Evolutionary conservation across 2,113 vertebrate species (phyloP), one percentile per base, ranked within the genome.

Genomic region (Atherinomorus stipes): DNA sequence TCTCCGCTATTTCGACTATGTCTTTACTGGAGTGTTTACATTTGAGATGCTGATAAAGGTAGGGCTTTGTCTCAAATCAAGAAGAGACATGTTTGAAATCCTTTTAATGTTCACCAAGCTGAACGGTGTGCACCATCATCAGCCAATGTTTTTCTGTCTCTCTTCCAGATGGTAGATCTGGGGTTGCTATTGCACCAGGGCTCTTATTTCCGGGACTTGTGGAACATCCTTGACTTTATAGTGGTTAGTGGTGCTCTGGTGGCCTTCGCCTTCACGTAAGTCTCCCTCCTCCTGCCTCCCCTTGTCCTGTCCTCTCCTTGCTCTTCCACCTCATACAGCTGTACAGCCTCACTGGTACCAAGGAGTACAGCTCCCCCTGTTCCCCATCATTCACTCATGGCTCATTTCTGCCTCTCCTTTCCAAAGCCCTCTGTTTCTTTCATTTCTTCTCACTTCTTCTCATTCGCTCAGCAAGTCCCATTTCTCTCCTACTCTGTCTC

Each of bases 141-240:
- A 11, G 1, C 25, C 1, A 23, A 6, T 56, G 40, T 50, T 56
- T 51, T 51, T 67, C 31, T 34, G 47, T 57, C n/a, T 50, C 52
- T 81, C 49, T 49, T 38, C 10, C 45, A 98, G 97, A 98, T 98
- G 96, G 96, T 98, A 71, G 96, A 98, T 84, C 85, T 98, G 84
- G 97, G 97, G 34, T 93, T 98, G 81, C 95, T 98, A 70, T 94
- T 98, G 78, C 97, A 98, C 87, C 97, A 97, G 85, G 97, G 97
- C 23, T 95, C 97, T 81, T 98, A 98, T 89, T 98, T 98, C 88
- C 95, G 97, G 26, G 97, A 98, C 87, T 93, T 98, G 57, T 98
- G 97, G 97, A 98, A 98, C 93, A 97, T 98, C 87, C 94, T 98
- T 73, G 97, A 98, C 94, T 98, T 98, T 94, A 98, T 98, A 90